These are phyloP conservation scores for Bombus pyrosoma DNA, from an alignment of 1,140 invertebrate genomes.

Conservation along the genomic window DNA sequence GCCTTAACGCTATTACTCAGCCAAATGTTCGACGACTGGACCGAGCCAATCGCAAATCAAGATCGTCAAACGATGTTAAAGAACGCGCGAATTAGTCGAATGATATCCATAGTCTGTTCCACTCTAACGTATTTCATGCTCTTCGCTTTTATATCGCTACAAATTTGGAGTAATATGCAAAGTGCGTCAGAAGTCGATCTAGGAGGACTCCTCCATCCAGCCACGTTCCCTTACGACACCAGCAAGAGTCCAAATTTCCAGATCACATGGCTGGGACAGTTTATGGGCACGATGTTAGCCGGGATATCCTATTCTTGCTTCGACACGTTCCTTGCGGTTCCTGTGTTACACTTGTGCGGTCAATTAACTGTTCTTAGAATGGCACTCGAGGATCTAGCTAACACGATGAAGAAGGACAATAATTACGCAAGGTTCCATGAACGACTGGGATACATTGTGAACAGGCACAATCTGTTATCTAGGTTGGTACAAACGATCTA, in stretches of 20 bases:
- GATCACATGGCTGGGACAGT: conserved; percentile 79
- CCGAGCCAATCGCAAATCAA: background rate
- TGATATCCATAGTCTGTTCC: conserved; percentile 34
- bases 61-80: conserved; percentile 39
- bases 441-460: conserved; percentile 16
- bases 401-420: background rate
- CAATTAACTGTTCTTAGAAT: conserved; percentile 76
- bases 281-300: conserved; percentile 71
- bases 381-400: conserved; percentile 51
- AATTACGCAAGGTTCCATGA: background rate
- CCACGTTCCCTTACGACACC: conserved; percentile 79
- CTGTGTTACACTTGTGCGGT: conserved; percentile 80
- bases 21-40: conserved; percentile 46
- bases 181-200: conserved; percentile 28
- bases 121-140: conserved; percentile 23
- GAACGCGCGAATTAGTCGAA: conserved; percentile 35
- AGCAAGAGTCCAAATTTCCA: conserved; percentile 79
- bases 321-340: conserved; percentile 77
- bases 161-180: conserved; percentile 40
- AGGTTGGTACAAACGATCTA: background rate
- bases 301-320: conserved; percentile 78
- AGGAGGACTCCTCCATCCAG: conserved; percentile 26
- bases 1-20: conserved; percentile 10
- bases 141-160: conserved; percentile 22
- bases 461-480: conserved; percentile 29